Percentiles rank a stretch among this genome's conserved stretches.
Conservation (phyloP, 2,888 invertebrate genomes). For the Sinodicranocentrus sp. region DNA sequence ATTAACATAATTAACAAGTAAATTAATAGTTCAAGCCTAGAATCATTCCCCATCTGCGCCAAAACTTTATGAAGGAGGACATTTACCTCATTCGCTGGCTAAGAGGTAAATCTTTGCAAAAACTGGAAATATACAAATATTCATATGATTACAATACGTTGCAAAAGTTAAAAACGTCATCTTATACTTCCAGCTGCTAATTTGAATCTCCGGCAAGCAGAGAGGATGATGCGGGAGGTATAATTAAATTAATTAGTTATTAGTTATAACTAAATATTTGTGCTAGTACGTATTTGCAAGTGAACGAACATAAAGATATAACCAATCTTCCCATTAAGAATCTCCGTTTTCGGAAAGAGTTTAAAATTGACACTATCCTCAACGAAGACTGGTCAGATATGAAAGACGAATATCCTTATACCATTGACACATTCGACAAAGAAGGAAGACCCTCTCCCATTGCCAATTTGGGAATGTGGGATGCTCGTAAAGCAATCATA, state of each 20-base stretch:
- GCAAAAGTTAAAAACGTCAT: too few relatives aligned
- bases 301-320: too few relatives aligned
- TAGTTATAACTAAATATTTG: too few relatives aligned
- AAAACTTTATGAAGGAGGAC: conserved; percentile 44
- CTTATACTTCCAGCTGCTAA: not conserved
- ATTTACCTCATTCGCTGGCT: conserved; percentile 59
- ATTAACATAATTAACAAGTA: too few relatives aligned
- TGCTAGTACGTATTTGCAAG: too few relatives aligned
- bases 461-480: conserved; percentile 24
- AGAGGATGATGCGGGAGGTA: too few relatives aligned
- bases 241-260: too few relatives aligned
- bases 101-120: conserved; percentile 45
- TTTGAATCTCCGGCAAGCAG: too few relatives aligned
- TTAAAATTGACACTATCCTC: conserved; percentile 23
- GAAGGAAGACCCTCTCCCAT: conserved; percentile 24
- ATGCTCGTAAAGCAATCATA: conserved; percentile 40
- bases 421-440: conserved; percentile 23
- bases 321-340: too few relatives aligned
- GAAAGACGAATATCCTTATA: conserved; percentile 6
- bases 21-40: conserved; percentile 30
- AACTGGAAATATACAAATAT: not conserved
- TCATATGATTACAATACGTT: not conserved
- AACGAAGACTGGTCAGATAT: conserved; percentile 24
- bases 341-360: conserved; percentile 22
- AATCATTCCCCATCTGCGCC: not conserved